Evolutionary conservation across 2,888 invertebrate species (phyloP).

Genomic region (Epinotia ramella): DNA sequence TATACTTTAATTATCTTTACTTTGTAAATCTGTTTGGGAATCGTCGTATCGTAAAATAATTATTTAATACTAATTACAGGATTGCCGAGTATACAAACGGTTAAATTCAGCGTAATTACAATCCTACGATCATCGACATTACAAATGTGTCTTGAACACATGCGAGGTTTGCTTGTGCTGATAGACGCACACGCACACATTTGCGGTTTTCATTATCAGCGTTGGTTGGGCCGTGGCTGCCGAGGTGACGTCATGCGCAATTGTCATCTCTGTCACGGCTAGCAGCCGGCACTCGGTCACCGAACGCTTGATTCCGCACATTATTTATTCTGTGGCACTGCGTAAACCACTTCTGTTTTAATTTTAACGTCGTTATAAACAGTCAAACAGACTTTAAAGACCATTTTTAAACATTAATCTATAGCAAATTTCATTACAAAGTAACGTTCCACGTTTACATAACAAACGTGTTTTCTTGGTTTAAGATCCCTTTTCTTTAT

Average conservation of each 20-base stretch:
- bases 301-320: slow-evolving; percentile 57
- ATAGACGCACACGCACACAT: slow-evolving; percentile 62
- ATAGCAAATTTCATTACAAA: background rate
- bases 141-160: slow-evolving; percentile 62
- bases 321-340: too few relatives aligned
- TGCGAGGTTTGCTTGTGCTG: slow-evolving; percentile 53
- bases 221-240: slow-evolving; percentile 52
- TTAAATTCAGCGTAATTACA: slow-evolving; percentile 51
- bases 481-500: background rate
- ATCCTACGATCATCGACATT: slow-evolving; percentile 59
- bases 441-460: background rate
- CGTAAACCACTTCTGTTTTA: slow-evolving; percentile 47
- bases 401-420: background rate
- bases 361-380: slow-evolving; percentile 17
- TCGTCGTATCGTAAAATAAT: slow-evolving; percentile 1
- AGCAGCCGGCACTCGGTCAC: slow-evolving; percentile 74
- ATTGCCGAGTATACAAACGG: slow-evolving; percentile 28
- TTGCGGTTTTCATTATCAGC: slow-evolving; percentile 70
- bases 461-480: slow-evolving; percentile 47
- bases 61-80: background rate
- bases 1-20: slow-evolving; percentile 1
- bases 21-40: background rate
- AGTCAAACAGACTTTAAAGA: background rate
- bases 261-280: slow-evolving; percentile 82
- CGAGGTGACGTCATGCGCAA: slow-evolving; percentile 77